Conservation (phyloP, 2,888 invertebrate species). For the Branchinecta sandiegonensis region DNA sequence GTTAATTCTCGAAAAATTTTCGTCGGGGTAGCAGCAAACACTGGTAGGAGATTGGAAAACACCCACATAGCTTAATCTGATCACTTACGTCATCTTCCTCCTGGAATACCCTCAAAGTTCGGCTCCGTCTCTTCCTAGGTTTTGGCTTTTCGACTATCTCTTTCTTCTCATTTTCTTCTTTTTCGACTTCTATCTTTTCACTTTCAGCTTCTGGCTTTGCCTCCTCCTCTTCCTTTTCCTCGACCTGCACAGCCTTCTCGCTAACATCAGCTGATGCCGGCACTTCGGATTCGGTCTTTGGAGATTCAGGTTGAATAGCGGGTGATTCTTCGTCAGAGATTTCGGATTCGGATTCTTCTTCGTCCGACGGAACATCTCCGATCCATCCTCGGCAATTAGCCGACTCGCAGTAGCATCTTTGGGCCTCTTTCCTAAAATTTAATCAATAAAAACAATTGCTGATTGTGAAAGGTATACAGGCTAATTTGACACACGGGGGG, state of each 20-base stretch:
- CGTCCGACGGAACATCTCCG: constrained; percentile 67
- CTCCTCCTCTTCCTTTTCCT: constrained; percentile 36
- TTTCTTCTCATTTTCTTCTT: constrained; percentile 27
- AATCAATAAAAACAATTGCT: constrained; percentile 23
- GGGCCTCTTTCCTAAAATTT: constrained; percentile 67
- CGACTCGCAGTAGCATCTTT: constrained; percentile 86
- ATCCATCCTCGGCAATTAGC: constrained; percentile 85
- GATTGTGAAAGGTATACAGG: neutral
- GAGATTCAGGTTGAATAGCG: neutral
- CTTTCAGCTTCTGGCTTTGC: constrained; percentile 38
- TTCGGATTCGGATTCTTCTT: constrained; percentile 46
- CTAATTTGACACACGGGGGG: too few species aligned
- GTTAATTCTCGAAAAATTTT: too few species aligned
- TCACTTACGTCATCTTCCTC: constrained; percentile 47
- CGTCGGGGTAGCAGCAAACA: too few species aligned
- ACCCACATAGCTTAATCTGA: too few species aligned
- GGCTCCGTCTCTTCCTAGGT: neutral
- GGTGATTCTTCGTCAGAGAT: constrained; percentile 25
- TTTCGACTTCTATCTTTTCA: constrained; percentile 23
- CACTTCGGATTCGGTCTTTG: constrained; percentile 31
- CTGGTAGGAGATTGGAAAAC: too few species aligned
- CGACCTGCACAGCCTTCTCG: constrained; percentile 36
- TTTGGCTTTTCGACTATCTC: constrained; percentile 24
- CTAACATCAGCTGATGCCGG: constrained; percentile 36
- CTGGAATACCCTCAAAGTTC: constrained; percentile 37